Percentiles rank a stretch among this genome's conserved stretches.
phyloP scores from a whole-genome alignment of 1,140 invertebrate species.

The Liolophura sinensis region DNA sequence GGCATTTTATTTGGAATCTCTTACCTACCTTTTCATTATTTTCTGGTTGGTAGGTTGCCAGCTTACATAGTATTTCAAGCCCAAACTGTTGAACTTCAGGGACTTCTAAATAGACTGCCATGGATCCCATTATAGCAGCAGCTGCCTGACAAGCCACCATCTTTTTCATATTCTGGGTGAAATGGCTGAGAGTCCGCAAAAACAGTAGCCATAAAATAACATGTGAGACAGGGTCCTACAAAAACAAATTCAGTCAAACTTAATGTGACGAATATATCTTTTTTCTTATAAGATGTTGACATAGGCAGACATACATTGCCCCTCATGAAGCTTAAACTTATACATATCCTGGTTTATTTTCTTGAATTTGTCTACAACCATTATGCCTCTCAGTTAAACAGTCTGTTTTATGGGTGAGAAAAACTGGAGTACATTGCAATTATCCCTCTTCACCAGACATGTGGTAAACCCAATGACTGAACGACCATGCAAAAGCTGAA shows the following conservation, averaged over 20 bases:
- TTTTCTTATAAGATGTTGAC: no score
- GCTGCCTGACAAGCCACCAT: slow-evolving; percentile 34
- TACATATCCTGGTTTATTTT: no score
- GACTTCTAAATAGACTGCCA: slow-evolving; percentile 35
- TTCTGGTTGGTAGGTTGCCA: slow-evolving; percentile 30
- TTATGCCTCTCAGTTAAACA: no score
- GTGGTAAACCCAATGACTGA: no score
- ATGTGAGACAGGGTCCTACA: slow-evolving; percentile 35
- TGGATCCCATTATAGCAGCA: slow-evolving; percentile 35
- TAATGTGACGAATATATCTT: no score
- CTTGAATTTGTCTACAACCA: no score
- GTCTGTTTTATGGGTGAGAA: no score
- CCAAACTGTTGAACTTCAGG: slow-evolving; percentile 31
- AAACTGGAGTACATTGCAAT: no score
- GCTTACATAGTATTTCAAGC: slow-evolving; percentile 36
- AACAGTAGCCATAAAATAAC: slow-evolving; percentile 35
- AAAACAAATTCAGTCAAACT: slow-evolving; percentile 3
- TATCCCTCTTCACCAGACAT: no score
- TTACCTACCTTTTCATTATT: slow-evolving; percentile 27
- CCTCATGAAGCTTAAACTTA: no score
- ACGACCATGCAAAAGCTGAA: no score
- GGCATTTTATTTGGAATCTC: not conserved
- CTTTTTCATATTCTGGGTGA: slow-evolving; percentile 28
- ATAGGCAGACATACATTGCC: no score
- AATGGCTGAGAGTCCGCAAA: slow-evolving; percentile 37